These are phyloP conservation scores for Heliconius congener DNA, from an alignment of 1,140 invertebrate species.

Conservation along the genomic window DNA sequence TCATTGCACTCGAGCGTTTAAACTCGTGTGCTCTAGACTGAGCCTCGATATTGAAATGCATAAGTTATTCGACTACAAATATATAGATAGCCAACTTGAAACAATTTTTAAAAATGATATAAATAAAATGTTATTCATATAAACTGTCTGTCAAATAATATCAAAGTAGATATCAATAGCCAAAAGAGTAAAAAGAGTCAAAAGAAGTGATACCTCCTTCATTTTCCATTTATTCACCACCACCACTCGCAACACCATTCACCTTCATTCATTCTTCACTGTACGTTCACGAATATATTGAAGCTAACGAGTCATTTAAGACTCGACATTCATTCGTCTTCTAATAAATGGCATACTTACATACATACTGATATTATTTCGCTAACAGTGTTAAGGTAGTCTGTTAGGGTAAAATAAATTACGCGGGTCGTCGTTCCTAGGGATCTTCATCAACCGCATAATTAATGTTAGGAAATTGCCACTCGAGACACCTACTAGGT, in stretches of 20 bases:
- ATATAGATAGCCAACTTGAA: background rate
- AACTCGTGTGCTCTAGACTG: constrained; percentile 1
- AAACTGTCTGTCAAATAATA: too few species aligned
- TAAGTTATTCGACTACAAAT: background rate
- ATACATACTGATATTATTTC: constrained; percentile 27
- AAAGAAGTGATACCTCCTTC: too few species aligned
- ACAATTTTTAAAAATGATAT: background rate
- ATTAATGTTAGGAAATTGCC: constrained; percentile 73
- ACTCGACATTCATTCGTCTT: background rate
- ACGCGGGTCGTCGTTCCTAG: constrained; percentile 50
- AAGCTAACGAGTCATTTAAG: background rate
- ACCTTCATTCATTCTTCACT: too few species aligned
- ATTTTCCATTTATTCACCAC: too few species aligned
- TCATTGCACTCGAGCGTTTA: constrained; percentile 12
- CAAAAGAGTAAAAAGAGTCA: background rate
- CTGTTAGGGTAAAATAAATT: constrained; percentile 51
- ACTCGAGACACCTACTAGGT: constrained; percentile 43
- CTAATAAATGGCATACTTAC: background rate
- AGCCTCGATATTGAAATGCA: constrained; percentile 6
- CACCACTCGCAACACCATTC: too few species aligned
- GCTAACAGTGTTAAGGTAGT: constrained; percentile 31
- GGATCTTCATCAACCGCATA: constrained; percentile 72
- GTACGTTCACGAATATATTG: background rate
- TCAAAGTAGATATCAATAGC: background rate
- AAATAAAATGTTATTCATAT: background rate